Base-by-base conservation (phyloP, 2,797 vertebrate species). In the Hoplostethus mediterraneus region DNA sequence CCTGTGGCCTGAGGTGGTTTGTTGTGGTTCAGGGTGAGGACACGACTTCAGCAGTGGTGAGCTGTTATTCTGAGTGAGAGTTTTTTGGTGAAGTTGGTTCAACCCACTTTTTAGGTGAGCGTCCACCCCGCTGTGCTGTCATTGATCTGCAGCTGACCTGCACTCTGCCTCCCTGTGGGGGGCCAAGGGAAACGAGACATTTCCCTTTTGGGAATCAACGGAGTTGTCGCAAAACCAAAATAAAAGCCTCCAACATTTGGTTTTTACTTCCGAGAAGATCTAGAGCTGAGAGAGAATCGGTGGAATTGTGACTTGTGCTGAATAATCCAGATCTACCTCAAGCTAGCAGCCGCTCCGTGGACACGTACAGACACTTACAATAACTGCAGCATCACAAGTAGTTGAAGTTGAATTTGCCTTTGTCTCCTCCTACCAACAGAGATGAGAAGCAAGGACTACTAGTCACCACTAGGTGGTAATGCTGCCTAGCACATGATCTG, bases 391-490 rank as follows among this genome's bases (percentile, higher is more conserved):
- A 66, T 47, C 31, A 13, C 12, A 13, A 53, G 0, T 14, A 21
- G 21, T 21, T 21, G 21, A 21, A 40, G 8, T 4, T 28, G 1
- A 9, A 6, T 52, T 52, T 52, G 10, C 4, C 11, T 81, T 73
- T 74, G 53, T 74, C 45, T 66, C 5, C 57, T n/a, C 7, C 42
- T n/a, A 0, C 21, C 16, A 54, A 49, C n/a, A 13, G 0, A 2
- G 56, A 25, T 14, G 31, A 58, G 5, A 14, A 71, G 86, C 75
- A 83, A 42, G 31, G 62, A 2, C 4, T 48, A 0, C 0, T 0
- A 21, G 16, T 40, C 44, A 7, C 91, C 93, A 68, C 91, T 89
- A 91, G 93, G 83, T 89, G 93, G 90, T 52, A 75, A 48, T 87
- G 80, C 78, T 73, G 67, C 62, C 58, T 84, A 85, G 68, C 28